Evolutionary conservation across 2,113 vertebrate species (phyloP).

Genomic region (Urocolius indicus): DNA sequence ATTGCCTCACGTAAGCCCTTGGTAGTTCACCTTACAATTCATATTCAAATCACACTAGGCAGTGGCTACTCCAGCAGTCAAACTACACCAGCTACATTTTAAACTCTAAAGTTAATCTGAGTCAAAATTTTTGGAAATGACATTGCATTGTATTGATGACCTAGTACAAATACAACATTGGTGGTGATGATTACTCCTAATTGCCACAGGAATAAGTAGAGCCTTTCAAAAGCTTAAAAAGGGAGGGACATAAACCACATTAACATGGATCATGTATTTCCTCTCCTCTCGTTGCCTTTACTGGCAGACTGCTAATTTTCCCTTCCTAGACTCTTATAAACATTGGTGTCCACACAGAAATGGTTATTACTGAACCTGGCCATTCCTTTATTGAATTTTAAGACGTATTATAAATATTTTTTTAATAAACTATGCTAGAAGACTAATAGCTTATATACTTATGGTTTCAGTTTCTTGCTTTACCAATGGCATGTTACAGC

Average conservation of each 20-base stretch:
- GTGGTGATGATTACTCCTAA: not conserved
- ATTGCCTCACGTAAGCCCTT: not conserved
- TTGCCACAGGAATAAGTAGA: not conserved
- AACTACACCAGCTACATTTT: not conserved
- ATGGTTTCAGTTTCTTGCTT: conserved; percentile 46
- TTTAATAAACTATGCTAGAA: not conserved
- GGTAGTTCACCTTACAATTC: not conserved
- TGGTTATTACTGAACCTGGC: not conserved
- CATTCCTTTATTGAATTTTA: not conserved
- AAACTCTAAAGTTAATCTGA: not conserved
- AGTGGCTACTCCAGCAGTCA: not conserved
- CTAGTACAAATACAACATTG: not conserved
- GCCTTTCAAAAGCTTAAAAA: not conserved
- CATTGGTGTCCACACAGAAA: not conserved
- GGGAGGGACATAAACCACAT: not conserved
- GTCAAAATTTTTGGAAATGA: not conserved
- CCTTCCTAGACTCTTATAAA: not conserved
- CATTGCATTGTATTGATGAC: not conserved
- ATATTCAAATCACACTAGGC: not conserved
- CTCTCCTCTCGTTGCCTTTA: not conserved
- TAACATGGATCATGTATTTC: not conserved
- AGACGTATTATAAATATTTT: not conserved
- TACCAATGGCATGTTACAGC: conserved; percentile 26
- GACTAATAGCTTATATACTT: conserved; percentile 8
- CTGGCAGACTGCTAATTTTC: not conserved